Evolutionary conservation across 2,113 vertebrate genomes (phyloP).

Genomic region (Copsychus sechellarum): DNA sequence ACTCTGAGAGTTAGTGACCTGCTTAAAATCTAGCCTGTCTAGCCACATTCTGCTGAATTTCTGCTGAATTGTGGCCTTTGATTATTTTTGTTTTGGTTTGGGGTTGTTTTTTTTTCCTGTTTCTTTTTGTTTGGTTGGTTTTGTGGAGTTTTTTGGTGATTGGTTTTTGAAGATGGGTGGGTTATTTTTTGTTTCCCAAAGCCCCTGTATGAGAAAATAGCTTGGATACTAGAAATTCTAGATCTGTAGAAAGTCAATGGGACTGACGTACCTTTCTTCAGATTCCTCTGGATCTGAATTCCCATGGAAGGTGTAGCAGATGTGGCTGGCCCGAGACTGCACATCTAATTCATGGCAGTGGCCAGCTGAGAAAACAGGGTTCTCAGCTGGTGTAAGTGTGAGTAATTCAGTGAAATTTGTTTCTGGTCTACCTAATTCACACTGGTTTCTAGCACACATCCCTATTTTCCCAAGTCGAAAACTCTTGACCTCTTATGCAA

Average conservation of each 20-base stretch:
- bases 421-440: slow-evolving; percentile 8
- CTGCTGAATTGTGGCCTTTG: background rate
- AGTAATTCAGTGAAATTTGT: background rate
- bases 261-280: background rate
- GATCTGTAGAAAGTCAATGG: background rate
- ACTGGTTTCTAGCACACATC: background rate
- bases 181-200: background rate
- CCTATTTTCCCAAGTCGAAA: background rate
- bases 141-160: background rate
- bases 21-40: background rate
- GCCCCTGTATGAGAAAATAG: background rate
- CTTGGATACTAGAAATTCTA: background rate
- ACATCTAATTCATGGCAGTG: background rate
- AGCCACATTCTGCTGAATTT: background rate
- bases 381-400: background rate
- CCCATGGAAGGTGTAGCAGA: background rate
- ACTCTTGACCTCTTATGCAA: background rate
- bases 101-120: background rate
- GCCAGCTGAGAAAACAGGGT: background rate
- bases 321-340: background rate
- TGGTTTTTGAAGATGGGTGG: background rate
- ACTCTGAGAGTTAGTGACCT: background rate
- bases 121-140: background rate
- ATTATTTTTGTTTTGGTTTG: background rate
- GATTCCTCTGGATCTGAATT: background rate